These are phyloP conservation scores for Propithecus deckenii DNA, from an alignment of 2,797 vertebrate species.

Conservation along the genomic window DNA sequence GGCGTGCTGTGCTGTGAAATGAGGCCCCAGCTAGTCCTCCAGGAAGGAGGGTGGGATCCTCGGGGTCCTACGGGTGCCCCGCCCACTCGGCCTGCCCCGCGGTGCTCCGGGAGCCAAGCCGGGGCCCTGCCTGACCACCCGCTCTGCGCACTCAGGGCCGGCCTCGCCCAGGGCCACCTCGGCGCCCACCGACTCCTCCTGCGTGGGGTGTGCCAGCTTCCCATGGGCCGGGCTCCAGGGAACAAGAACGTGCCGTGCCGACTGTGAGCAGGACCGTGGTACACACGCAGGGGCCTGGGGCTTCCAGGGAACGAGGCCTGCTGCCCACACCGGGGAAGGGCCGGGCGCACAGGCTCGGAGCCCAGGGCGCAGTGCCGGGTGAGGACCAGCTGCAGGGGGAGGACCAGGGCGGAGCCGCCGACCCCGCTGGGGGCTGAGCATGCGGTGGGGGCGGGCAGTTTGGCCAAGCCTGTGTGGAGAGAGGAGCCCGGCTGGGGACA, in stretches of 20 bases:
- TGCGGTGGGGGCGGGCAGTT: not conserved
- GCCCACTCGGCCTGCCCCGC: accelerated
- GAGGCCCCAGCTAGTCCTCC: not conserved
- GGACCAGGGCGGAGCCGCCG: not conserved
- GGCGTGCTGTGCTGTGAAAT: not conserved
- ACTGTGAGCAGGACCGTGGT: accelerated
- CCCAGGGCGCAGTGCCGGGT: not conserved
- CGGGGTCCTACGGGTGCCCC: accelerated
- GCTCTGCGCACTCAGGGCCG: accelerated
- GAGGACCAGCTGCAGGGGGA: not conserved
- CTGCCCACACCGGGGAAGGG: too few relatives aligned
- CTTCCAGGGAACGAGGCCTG: accelerated
- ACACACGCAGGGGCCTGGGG: too few relatives aligned
- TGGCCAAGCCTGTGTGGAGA: not conserved
- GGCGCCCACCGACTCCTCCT: not conserved
- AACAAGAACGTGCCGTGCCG: accelerated
- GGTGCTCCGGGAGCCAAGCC: not conserved
- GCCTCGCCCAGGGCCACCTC: too few relatives aligned
- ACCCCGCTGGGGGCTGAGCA: not conserved
- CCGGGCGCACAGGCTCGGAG: not conserved
- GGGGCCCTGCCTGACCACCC: too few relatives aligned
- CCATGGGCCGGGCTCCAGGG: accelerated
- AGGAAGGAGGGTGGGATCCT: not conserved
- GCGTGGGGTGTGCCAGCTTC: not conserved
- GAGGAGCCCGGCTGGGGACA: too few relatives aligned